Evolutionary conservation across 2,797 vertebrate species (phyloP), one percentile per base, ranked within the genome.

Genomic region (Acestrorhynchus altus): DNA sequence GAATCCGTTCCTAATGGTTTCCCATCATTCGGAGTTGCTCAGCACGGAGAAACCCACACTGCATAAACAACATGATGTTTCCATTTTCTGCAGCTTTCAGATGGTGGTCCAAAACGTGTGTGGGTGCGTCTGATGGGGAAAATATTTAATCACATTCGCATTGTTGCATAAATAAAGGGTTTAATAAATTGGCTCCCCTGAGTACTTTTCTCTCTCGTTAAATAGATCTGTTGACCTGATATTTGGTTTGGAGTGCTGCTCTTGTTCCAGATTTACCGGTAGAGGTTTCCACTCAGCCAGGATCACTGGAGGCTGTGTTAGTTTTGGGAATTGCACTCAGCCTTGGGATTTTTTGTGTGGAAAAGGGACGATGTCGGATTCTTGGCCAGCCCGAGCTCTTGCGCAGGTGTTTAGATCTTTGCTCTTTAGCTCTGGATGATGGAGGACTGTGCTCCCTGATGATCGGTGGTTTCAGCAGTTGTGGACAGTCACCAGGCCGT

Each of bases 91-190:
- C 24, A 49, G 71, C 46, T 79, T 79, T 79, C 56, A 68, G 71
- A 79, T 74, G 71, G 51, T 46, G 54, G 13, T 74, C 70, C 77
- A 79, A 63, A 79, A 73, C 68, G 71, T 74, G 71, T 79, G 64
- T 51, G 77, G 64, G 54, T 42, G 72, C 47, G 71, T 60, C 44
- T 18, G 35, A 59, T 44, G 61, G 57, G 77, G 66, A 57, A 65
- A 78, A 24, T 72, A 74, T 73, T 79, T 61, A 73, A 79, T 79
- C 70, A 67, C 46, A 31, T 59, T 63, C 57, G 70, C 63, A 46
- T 52, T 13, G 46, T 35, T 74, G 71, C 72, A 68, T 79, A 74
- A 74, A 74, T 61, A 74, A 64, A 59, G 68, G 63, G 61, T 60
- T 74, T 61, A 74, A 79, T 79, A 68, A 74, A 79, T 74, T 28